These are phyloP conservation scores for Noturus placidus DNA, from an alignment of 2,113 vertebrate species.

Conservation along the genomic window DNA sequence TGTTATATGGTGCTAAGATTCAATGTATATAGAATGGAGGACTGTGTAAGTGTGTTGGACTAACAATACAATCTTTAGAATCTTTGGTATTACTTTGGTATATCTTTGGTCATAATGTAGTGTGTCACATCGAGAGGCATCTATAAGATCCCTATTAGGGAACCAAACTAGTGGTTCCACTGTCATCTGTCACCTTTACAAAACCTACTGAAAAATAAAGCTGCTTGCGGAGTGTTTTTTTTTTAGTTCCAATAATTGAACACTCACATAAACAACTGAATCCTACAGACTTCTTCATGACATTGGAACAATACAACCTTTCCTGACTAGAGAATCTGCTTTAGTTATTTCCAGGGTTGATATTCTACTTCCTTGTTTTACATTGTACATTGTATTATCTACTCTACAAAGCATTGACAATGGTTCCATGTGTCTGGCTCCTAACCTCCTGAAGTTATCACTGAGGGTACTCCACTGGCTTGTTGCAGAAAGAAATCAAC, in stretches of 20 bases:
- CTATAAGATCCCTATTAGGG: neutral
- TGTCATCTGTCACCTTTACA: neutral
- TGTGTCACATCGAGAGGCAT: neutral
- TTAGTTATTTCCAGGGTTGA: neutral
- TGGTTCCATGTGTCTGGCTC: neutral
- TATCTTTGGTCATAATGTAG: too few species aligned
- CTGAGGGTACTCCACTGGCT: neutral
- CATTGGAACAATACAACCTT: neutral
- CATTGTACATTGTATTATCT: neutral
- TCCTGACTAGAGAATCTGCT: neutral
- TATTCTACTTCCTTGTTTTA: neutral
- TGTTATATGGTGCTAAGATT: slow-evolving; percentile 18
- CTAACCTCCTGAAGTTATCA: neutral
- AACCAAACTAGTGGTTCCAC: neutral
- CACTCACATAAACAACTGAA: neutral
- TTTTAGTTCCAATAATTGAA: neutral
- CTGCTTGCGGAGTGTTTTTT: neutral
- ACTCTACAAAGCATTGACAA: neutral
- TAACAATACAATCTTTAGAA: neutral
- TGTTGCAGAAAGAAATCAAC: neutral
- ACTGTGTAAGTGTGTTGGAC: neutral
- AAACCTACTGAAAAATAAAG: neutral
- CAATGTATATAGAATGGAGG: neutral
- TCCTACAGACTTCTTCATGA: neutral
- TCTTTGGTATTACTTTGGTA: neutral